These are phyloP conservation scores for Fabriciana adippe DNA, from an alignment of 2,888 invertebrate genomes.

Conservation along the genomic window DNA sequence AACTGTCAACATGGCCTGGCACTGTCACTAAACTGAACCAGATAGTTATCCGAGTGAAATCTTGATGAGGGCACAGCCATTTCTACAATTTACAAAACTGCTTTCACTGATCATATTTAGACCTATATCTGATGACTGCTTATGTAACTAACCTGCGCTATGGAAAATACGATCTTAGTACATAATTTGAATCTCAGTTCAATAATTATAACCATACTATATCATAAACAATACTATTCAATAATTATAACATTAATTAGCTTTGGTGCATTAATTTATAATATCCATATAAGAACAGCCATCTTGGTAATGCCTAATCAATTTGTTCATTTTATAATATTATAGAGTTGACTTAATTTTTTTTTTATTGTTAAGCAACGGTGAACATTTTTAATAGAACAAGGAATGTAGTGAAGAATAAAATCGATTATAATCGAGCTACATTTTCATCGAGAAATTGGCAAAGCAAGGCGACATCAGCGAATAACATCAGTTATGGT, in stretches of 20 bases:
- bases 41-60: slow-evolving; percentile 68
- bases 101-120: slow-evolving; percentile 63
- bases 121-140: slow-evolving; percentile 39
- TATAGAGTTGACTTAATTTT: no score
- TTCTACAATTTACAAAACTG: slow-evolving; percentile 53
- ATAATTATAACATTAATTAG: no score
- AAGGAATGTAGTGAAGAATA: slow-evolving; percentile 22
- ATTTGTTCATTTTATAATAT: no score
- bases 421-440: slow-evolving; percentile 53
- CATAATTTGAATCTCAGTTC: not conserved
- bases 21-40: slow-evolving; percentile 54
- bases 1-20: slow-evolving; percentile 66
- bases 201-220: no score
- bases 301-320: no score
- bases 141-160: slow-evolving; percentile 20
- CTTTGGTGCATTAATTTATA: no score
- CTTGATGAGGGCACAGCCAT: slow-evolving; percentile 57
- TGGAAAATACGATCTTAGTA: slow-evolving; percentile 2
- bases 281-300: no score
- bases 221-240: no score
- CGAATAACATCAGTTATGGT: slow-evolving; percentile 57
- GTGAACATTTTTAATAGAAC: no score
- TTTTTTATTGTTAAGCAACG: no score
- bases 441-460: slow-evolving; percentile 43
- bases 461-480: slow-evolving; percentile 32